Conservation (phyloP, 2,888 invertebrate species). For the Leptinotarsa haldemani region DNA sequence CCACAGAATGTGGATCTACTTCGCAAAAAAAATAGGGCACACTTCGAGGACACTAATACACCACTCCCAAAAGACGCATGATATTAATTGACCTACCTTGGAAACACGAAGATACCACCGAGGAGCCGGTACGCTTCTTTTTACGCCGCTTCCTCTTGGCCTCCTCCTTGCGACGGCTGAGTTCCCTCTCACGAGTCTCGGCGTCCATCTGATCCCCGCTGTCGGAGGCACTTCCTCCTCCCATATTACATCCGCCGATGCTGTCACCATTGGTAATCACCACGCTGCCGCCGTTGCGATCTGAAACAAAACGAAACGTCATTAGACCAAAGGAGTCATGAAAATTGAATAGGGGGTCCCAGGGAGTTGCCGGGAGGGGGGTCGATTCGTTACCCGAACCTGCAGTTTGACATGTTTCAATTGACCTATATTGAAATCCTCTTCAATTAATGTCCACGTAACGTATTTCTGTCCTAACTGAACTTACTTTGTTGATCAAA, state of each 20-base stretch:
- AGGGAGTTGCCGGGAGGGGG: neutral
- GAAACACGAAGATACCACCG: slow-evolving; percentile 89
- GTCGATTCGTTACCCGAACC: too few species aligned
- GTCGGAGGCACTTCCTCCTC: slow-evolving; percentile 67
- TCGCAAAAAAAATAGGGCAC: too few species aligned
- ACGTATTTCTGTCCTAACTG: too few species aligned
- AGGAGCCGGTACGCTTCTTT: slow-evolving; percentile 91
- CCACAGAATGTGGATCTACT: too few species aligned
- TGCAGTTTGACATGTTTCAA: too few species aligned
- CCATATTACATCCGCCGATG: slow-evolving; percentile 54
- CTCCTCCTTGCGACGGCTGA: slow-evolving; percentile 86
- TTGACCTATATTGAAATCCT: too few species aligned
- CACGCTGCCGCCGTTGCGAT: slow-evolving; percentile 52
- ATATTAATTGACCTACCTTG: slow-evolving; percentile 72
- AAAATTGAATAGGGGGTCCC: neutral
- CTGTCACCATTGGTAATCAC: slow-evolving; percentile 70
- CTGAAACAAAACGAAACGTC: neutral
- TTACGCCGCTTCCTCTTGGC: slow-evolving; percentile 88
- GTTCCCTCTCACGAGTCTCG: slow-evolving; percentile 73
- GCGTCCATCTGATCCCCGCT: slow-evolving; percentile 70
- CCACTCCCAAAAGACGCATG: too few species aligned
- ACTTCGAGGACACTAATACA: too few species aligned
- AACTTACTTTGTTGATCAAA: too few species aligned
- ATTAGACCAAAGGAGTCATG: neutral
- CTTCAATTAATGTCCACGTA: too few species aligned